Conservation (phyloP, 1,140 invertebrate genomes). For the Nasonia longicornis region DNA sequence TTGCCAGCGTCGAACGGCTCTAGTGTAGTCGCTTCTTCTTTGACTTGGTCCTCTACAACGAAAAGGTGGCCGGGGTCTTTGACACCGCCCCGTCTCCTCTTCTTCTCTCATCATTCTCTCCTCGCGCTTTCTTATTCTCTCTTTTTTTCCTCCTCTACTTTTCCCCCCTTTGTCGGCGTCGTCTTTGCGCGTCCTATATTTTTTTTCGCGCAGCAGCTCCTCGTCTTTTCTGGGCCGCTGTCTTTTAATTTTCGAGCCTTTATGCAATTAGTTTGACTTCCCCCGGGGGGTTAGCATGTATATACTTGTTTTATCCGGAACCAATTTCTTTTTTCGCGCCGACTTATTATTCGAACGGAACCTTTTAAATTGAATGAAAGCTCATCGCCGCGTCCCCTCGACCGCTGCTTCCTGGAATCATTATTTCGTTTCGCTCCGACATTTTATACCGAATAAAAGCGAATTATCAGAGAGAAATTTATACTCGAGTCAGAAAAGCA, state of each 20-base stretch:
- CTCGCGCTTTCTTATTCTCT: neutral
- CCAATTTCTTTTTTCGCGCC: constrained; percentile 1
- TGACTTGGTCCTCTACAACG: constrained; percentile 5
- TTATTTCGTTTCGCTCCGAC: too few species aligned
- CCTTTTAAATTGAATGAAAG: constrained; percentile 30
- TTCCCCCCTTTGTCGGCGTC: neutral
- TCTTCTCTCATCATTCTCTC: neutral
- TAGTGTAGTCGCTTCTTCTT: neutral
- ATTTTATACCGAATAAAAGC: too few species aligned
- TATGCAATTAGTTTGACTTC: constrained; percentile 13
- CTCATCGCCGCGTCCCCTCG: neutral
- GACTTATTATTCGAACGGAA: constrained; percentile 1
- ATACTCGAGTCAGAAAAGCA: neutral
- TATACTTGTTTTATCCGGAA: neutral
- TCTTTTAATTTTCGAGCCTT: constrained; percentile 11
- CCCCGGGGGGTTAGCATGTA: too few species aligned
- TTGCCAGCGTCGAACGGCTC: neutral
- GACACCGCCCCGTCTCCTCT: neutral
- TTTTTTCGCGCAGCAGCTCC: neutral
- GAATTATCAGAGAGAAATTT: too few species aligned
- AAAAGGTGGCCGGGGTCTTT: neutral
- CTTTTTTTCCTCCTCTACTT: neutral
- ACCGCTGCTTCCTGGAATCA: too few species aligned
- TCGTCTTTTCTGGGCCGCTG: constrained; percentile 3
- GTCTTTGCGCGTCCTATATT: neutral